phyloP scores from a whole-genome alignment of 2,797 vertebrate genomes.

The Sebastes jordani region DNA sequence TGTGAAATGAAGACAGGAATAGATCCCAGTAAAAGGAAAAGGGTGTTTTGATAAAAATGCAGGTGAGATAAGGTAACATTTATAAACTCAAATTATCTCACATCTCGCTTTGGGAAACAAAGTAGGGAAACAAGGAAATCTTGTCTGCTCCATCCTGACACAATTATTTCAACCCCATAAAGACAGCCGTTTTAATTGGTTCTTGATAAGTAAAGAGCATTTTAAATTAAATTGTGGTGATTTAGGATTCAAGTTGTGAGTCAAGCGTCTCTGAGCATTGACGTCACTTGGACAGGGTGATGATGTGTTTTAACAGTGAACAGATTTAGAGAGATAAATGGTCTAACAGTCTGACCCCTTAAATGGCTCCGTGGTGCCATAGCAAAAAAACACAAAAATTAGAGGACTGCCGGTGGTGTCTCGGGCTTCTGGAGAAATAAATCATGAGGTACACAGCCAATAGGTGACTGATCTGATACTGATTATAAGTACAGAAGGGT shows the following conservation, averaged over 20 bases:
- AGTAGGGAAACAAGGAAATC: neutral
- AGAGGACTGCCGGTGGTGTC: neutral
- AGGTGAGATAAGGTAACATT: conserved; percentile 2
- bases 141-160: neutral
- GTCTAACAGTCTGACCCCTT: neutral
- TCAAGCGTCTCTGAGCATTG: neutral
- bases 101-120: neutral
- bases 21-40: neutral
- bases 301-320: neutral
- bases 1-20: neutral
- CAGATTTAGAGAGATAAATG: conserved; percentile 11
- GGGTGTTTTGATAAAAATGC: neutral
- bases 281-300: neutral
- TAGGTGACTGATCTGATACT: conserved; percentile 44
- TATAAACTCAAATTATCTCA: neutral
- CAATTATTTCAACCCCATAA: neutral
- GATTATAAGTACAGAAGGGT: conserved; percentile 36
- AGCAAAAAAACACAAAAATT: neutral
- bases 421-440: conserved; percentile 8
- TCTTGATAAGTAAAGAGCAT: neutral
- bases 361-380: neutral
- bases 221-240: conserved; percentile 5
- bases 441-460: conserved; percentile 28
- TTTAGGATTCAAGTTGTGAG: neutral
- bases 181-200: conserved; percentile 19